A percentile compares a stretch with the other conserved stretches of the same genome.
Conservation (phyloP, 2,113 vertebrate species). For the Sterna hirundo region DNA sequence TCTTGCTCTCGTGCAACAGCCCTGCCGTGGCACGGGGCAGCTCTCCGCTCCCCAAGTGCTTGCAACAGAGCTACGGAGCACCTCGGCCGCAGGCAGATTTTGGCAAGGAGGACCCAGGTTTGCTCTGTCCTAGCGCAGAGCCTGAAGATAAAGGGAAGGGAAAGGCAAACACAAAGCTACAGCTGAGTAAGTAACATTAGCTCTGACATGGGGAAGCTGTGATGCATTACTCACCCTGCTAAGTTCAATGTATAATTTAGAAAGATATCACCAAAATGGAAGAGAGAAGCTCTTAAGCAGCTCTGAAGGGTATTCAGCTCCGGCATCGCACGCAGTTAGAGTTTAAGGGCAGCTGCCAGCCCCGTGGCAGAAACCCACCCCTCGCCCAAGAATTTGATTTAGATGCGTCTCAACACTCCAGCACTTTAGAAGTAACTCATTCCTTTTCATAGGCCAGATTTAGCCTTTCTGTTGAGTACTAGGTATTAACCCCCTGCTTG, state of each 20-base stretch:
- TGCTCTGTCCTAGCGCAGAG: background rate
- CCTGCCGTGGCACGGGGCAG: background rate
- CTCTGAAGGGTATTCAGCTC: conserved; percentile 51
- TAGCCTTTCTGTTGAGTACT: background rate
- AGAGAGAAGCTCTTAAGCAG: conserved; percentile 67
- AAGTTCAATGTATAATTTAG: conserved; percentile 78
- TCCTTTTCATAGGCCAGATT: background rate
- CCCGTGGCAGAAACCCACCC: background rate
- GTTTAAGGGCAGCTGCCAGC: background rate
- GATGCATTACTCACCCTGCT: conserved; percentile 72
- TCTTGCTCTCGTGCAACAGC: background rate
- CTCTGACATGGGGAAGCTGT: conserved; percentile 61
- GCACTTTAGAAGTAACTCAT: background rate
- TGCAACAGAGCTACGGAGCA: background rate
- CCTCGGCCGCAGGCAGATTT: background rate
- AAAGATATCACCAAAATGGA: conserved; percentile 72
- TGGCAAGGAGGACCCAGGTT: background rate
- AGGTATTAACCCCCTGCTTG: background rate
- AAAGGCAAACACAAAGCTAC: conserved; percentile 45
- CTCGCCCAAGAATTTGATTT: background rate
- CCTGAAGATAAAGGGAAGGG: background rate
- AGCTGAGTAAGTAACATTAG: conserved; percentile 50
- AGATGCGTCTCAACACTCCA: background rate
- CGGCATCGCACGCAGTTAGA: background rate
- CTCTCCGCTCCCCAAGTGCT: background rate